Base-by-base conservation (phyloP, 1,140 invertebrate genomes). In the Drosophila littoralis region DNA sequence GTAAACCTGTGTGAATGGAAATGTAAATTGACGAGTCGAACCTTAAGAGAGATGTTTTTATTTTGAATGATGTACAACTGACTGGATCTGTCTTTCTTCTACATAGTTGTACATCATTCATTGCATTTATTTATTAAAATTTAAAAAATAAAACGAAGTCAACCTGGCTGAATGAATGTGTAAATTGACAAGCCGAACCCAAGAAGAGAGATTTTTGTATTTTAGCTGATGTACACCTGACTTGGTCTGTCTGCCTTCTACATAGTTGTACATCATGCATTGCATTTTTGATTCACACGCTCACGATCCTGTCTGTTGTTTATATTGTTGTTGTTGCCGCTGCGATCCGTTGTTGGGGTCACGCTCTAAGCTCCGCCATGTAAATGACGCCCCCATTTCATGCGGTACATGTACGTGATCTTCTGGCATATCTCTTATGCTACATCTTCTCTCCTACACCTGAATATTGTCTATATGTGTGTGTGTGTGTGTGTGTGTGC, bases 341-440 rank as follows among this genome's bases (percentile, higher is more conserved):
- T 43, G 28, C 15, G 45, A 66, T 75, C 73, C 60, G 28, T 67
- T 51, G 61, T 68, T 65, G 48, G 46, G 51, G 64, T 77, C 60
- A 78, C 59, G 76, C 65, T 75, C 72, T 75, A 70, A 70, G 76
- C 76, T 75, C 55, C 61, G 61, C 67, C 65, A 88, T 86, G 83
- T 86, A 86, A 88, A 88, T 88, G 83, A 86, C 83, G 83, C 83
- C 83, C 83, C 84, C 83, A 88, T 79, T 82, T 81, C 55, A 58
- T 77, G 83, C 72, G 70, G 68, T 60, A 59, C 65, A 35, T 57
- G 57, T 86, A 86, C 83, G 83, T 86, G 83, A 88, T 86, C 79
- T 88, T 82, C 68, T 71, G 55, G 60, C 64, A 50, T 88, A 88
- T 86, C 83, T 88, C 55, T 67, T 83, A 51, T 64, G 71, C 76